A percentile compares a stretch with the other conserved stretches of the same genome.
These are phyloP conservation scores for Drosophila nebulosa DNA, from an alignment of 1,140 invertebrate genomes.

Conservation along the genomic window DNA sequence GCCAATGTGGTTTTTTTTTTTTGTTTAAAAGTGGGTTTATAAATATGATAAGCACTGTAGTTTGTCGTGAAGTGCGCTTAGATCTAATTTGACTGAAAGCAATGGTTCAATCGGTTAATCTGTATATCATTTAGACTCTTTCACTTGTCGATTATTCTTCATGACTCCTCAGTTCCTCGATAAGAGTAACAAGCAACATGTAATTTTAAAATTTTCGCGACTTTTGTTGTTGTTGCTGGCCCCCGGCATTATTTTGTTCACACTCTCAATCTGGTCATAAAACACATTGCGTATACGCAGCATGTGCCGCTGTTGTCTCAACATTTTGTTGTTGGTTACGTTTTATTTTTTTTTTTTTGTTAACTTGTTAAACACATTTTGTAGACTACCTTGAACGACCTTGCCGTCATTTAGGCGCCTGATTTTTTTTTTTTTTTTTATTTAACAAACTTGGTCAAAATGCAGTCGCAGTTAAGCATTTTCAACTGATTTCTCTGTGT, in stretches of 20 bases:
- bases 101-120: no score
- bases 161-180: not conserved
- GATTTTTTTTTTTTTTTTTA: not conserved
- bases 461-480: constrained; percentile 55
- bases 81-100: no score
- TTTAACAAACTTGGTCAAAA: constrained; percentile 68
- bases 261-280: constrained; percentile 1
- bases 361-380: constrained; percentile 39
- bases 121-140: no score
- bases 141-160: no score
- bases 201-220: not conserved
- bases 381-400: constrained; percentile 74
- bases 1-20: no score
- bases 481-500: constrained; percentile 24
- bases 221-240: not conserved
- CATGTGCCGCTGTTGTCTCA: constrained; percentile 48
- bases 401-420: constrained; percentile 63
- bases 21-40: no score
- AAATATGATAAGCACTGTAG: no score
- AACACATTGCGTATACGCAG: constrained; percentile 68
- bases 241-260: not conserved
- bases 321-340: not conserved
- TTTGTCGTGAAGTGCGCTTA: no score
- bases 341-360: constrained; percentile 16
- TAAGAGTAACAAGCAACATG: not conserved